Base-by-base conservation (phyloP, 2,888 invertebrate genomes). In the Augochlorella aurata region DNA sequence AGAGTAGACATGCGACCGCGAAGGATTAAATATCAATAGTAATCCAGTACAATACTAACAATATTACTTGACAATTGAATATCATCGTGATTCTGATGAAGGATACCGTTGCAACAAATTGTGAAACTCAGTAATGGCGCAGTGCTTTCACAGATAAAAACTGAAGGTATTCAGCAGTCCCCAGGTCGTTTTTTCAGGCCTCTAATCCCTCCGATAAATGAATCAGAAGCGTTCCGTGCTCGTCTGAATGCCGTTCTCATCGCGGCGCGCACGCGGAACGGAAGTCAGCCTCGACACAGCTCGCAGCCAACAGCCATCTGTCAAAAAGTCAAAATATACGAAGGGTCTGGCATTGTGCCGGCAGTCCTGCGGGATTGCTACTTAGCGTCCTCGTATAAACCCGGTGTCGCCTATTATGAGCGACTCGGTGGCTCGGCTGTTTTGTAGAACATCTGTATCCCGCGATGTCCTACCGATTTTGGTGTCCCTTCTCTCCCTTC, bases 321-420 rank as follows among this genome's bases (percentile, higher is more conserved):
- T 93, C 93, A 93, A 93, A 93, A 93, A 93, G 93, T 93, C 93
- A 93, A 93, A 93, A 93, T 93, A 93, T 88, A 92, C 92, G 90
- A 91, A 90, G 91, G 92, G 91, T 91, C 87, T 82, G 82, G 84
- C 86, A 93, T 93, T 93, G 93, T 93, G 89, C 87, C 88, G 82
- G 67, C 83, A 84, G 90, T 93, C 90, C 93, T 93, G 93, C 90
- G 92, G 93, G 92, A 91, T 92, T 91, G 92, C 93, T 93, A 93
- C 93, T 93, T 93, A 93, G 93, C 91, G 92, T 90, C 83, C 91
- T 90, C 89, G 90, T 88, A 90, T 90, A 87, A 89, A 87, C 88
- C 89, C 81, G 83, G 85, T 89, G 89, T 87, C 81, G 83, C 85
- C 90, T 92, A 91, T 92, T 93, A 92, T 93, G 85, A 88, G 86